Conservation (phyloP, 1,140 invertebrate species). For the Brachionus rotundiformis region DNA sequence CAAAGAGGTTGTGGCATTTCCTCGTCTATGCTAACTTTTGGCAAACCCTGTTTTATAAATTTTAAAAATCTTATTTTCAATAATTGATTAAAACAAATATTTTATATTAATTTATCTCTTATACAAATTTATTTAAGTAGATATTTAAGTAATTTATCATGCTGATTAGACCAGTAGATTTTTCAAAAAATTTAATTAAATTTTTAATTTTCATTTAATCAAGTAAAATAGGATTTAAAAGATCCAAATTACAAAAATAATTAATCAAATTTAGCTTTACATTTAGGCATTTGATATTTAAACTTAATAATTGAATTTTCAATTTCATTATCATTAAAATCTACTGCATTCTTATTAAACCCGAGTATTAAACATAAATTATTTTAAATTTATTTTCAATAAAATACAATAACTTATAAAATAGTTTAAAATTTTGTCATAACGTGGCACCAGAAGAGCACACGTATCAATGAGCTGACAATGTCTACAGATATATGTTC, state of each 20-base stretch:
- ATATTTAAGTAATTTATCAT: too few species aligned
- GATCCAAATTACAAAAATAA: background rate
- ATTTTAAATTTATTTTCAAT: background rate
- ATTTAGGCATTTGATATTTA: background rate
- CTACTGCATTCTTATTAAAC: background rate
- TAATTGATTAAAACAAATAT: too few species aligned
- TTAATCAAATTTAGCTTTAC: background rate
- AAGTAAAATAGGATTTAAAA: too few species aligned
- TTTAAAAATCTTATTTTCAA: too few species aligned
- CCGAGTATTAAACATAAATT: background rate
- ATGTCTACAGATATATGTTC: background rate
- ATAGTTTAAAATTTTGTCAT: background rate
- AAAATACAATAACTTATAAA: background rate
- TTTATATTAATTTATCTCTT: too few species aligned
- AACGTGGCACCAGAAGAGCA: background rate
- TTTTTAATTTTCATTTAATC: too few species aligned
- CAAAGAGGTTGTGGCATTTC: too few species aligned
- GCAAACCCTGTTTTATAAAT: too few species aligned
- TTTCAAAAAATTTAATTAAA: too few species aligned
- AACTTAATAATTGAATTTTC: background rate
- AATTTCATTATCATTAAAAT: background rate
- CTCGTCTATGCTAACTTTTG: too few species aligned
- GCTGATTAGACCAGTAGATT: too few species aligned
- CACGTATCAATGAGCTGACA: background rate
- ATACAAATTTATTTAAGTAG: too few species aligned